Conservation (phyloP, 2,113 vertebrate species). For the Empidonax traillii region DNA sequence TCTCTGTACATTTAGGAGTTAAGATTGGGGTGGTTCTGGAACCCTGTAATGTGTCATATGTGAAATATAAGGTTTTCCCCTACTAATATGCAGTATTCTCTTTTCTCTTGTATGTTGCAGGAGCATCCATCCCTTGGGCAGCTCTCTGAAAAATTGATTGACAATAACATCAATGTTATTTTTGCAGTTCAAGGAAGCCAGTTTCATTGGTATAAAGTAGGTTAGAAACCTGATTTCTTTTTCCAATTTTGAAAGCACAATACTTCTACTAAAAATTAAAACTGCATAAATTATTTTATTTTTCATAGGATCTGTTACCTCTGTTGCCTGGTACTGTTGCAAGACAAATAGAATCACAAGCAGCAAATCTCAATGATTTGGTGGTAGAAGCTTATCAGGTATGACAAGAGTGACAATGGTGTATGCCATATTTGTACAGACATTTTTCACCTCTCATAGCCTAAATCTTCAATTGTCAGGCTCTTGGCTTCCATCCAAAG, state of each 20-base stretch:
- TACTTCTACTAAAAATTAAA: neutral
- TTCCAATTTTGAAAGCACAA: neutral
- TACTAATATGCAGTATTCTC: neutral
- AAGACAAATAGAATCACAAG: conserved; percentile 88
- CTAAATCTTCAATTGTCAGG: neutral
- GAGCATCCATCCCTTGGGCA: conserved; percentile 93
- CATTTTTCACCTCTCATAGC: neutral
- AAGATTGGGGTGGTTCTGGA: neutral
- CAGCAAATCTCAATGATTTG: conserved; percentile 92
- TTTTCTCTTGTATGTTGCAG: conserved; percentile 71
- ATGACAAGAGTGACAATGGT: conserved; percentile 1
- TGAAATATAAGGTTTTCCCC: neutral
- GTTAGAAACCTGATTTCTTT: conserved; percentile 45
- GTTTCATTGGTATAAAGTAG: conserved; percentile 98
- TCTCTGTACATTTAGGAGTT: neutral
- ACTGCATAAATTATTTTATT: neutral
- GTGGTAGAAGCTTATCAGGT: conserved; percentile 95
- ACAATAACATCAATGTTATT: conserved; percentile 91
- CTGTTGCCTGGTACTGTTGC: conserved; percentile 90
- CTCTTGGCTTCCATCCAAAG: neutral
- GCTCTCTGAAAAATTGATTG: conserved; percentile 90
- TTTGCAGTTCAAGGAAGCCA: conserved; percentile 93
- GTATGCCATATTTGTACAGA: neutral
- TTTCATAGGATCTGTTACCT: conserved; percentile 82
- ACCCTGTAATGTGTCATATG: neutral